These are phyloP conservation scores for Molanna angustata DNA, from an alignment of 2,888 invertebrate species.

Conservation along the genomic window DNA sequence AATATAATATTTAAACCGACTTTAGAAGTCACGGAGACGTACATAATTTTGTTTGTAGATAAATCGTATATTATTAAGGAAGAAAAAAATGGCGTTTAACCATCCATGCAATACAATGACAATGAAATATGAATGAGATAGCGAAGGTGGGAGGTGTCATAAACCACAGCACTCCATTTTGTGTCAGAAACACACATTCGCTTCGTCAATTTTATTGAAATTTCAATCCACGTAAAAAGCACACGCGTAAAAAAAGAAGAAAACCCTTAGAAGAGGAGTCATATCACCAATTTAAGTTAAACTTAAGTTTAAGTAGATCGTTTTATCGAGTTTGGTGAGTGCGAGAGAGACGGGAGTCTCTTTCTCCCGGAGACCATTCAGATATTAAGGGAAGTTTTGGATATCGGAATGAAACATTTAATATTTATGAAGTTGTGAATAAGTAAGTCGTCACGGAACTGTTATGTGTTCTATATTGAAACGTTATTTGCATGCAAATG, in stretches of 20 bases:
- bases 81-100: no score
- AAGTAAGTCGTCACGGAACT: constrained; percentile 30
- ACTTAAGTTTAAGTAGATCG: constrained; percentile 25
- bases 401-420: constrained; percentile 31
- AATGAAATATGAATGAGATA: background rate
- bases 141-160: background rate
- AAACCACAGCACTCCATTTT: background rate
- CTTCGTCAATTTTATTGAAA: constrained; percentile 2
- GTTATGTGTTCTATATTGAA: constrained; percentile 29
- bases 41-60: no score
- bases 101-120: background rate
- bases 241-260: constrained; percentile 9
- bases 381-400: no score
- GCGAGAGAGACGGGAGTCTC: no score
- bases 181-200: background rate
- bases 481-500: constrained; percentile 32
- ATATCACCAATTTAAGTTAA: constrained; percentile 27
- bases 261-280: constrained; percentile 13
- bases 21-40: no score
- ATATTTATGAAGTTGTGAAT: constrained; percentile 32
- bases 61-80: no score
- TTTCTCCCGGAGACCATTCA: no score
- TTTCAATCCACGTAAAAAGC: constrained; percentile 9
- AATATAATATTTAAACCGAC: no score
- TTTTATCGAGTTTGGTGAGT: no score